Base-by-base conservation (phyloP, 2,113 vertebrate genomes). In the Sylvilagus bachmani region DNA sequence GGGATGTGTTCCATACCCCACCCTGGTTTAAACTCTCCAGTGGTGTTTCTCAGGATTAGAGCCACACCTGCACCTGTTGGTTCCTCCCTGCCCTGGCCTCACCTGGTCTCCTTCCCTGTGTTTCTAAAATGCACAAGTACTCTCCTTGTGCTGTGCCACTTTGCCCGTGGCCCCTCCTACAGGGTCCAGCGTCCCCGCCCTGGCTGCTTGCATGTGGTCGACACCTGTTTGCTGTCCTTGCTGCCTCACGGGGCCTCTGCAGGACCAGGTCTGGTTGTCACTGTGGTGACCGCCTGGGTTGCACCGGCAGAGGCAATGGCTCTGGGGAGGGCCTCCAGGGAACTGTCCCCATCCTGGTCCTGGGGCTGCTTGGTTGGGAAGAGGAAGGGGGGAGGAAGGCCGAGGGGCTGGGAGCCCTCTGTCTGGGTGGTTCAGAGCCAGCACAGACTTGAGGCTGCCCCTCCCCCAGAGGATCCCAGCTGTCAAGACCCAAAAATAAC, bases 401-500 rank as follows among this genome's bases (percentile, higher is more conserved):
- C 17, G 10, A 51, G 16, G 66, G 74, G 16, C 33, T 55, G 16
- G 16, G 64, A 86, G 64, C 33, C 64, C 73, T 74, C 44, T 44
- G 38, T 44, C 62, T 55, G 51, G 66, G 25, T 1, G 8, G n/a
- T 33, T 51, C 53, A 36, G 83, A 66, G 77, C 84, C 1, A n/a
- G 51, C 71, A 36, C 2, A 55, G 90, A 73, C 92, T 16, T 25
- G 80, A 62, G 64, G 36, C 58, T n/a, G 84, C 90, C 69, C 93
- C 49, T 94, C 95, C 93, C 70, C 77, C 49, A 44, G 78, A 89
- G 92, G 27, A 62, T 85, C 69, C 64, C 7, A 16, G 53, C 61
- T 83, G 95, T 95, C 97, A 90, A 44, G 16, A 7, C 71, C 95
- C 90, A 61, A 95, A 97, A 97, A 97, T 97, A 97, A 90, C 91